phyloP scores from a whole-genome alignment of 2,888 invertebrate species.

The Pristionchus exspectatus region DNA sequence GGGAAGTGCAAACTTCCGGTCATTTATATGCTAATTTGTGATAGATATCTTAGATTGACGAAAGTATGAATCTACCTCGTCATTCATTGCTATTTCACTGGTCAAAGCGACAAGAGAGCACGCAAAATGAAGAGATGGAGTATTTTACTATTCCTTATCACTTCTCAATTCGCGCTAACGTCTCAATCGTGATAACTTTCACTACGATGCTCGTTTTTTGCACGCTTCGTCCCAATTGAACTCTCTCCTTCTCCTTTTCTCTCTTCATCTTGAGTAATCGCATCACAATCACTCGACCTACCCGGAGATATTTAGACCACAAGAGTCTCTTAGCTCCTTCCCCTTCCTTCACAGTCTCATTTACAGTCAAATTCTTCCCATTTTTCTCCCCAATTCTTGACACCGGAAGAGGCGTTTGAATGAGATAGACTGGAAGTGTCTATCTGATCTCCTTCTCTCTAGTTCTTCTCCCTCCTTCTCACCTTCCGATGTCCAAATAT shows the following conservation, averaged over 20 bases:
- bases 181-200: neutral
- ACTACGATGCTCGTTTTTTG: neutral
- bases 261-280: neutral
- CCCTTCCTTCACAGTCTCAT: neutral
- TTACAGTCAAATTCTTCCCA: neutral
- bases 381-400: neutral
- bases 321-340: neutral
- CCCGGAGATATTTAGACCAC: neutral
- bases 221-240: conserved; percentile 42
- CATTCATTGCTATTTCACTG: neutral
- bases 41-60: no score
- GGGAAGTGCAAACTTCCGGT: conserved; percentile 31
- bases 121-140: neutral
- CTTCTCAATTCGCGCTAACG: neutral
- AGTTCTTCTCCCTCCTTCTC: neutral
- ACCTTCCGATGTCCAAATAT: conserved; percentile 14
- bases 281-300: neutral
- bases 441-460: conserved; percentile 9
- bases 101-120: neutral
- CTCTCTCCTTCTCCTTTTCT: neutral
- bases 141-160: neutral
- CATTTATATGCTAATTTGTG: neutral
- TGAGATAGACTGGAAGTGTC: neutral
- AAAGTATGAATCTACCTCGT: no score
- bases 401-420: conserved; percentile 15